Evolutionary conservation across 2,797 vertebrate species (phyloP).

Genomic region (Artibeus lituratus): DNA sequence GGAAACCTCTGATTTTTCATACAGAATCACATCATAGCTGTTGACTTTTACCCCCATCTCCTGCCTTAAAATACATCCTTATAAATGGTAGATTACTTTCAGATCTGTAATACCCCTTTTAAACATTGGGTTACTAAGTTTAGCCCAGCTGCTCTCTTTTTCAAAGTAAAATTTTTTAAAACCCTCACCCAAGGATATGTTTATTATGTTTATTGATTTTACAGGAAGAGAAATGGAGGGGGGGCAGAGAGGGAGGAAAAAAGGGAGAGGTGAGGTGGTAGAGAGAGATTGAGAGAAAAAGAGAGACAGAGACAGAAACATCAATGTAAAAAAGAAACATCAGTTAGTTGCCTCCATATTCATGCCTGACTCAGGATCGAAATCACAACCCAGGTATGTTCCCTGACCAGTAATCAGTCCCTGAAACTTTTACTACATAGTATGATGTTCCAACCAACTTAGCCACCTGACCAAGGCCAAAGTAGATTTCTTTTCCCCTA

Average conservation of each 20-base stretch:
- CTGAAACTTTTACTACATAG: not conserved
- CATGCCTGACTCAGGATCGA: not conserved
- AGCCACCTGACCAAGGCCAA: not conserved
- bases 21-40: conserved; percentile 52
- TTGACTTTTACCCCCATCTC: conserved; percentile 53
- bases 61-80: conserved; percentile 46
- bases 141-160: conserved; percentile 49
- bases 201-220: not conserved
- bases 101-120: conserved; percentile 56
- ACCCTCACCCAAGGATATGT: not conserved
- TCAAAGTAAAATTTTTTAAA: conserved; percentile 50
- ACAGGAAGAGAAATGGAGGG: not conserved
- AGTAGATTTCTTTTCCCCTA: conserved; percentile 41
- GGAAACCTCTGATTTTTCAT: conserved; percentile 72
- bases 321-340: not conserved
- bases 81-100: conserved; percentile 58
- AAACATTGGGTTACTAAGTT: conserved; percentile 71
- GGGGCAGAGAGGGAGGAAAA: not conserved
- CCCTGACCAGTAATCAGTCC: not conserved
- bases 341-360: not conserved
- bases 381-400: not conserved
- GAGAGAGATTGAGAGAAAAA: not conserved
- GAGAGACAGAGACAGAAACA: not conserved
- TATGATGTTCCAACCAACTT: not conserved
- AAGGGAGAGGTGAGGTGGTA: not conserved